phyloP scores from a whole-genome alignment of 2,888 invertebrate genomes.

The Sminthurinus aureus region DNA sequence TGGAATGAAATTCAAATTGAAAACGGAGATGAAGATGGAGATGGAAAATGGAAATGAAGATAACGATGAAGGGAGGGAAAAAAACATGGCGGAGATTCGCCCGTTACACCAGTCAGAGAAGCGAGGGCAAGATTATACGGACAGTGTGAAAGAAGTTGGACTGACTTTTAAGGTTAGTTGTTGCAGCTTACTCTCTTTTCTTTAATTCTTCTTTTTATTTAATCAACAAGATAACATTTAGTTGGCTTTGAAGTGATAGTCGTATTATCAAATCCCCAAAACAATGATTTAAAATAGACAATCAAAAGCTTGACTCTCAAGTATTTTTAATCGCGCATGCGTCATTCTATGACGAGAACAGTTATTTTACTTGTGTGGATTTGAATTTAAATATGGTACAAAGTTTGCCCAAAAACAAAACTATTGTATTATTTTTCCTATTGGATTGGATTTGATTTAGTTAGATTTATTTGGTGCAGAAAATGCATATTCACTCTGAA shows the following conservation, averaged over 20 bases:
- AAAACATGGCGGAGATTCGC: conserved; percentile 9
- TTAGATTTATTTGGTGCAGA: too few relatives aligned
- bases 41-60: background rate
- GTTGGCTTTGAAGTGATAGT: background rate
- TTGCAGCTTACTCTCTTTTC: background rate
- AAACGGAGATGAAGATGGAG: background rate
- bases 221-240: background rate
- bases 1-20: background rate
- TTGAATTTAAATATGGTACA: too few relatives aligned
- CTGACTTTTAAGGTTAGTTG: conserved; percentile 12
- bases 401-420: too few relatives aligned
- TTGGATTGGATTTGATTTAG: too few relatives aligned
- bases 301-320: too few relatives aligned
- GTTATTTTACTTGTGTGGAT: too few relatives aligned
- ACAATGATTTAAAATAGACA: too few relatives aligned
- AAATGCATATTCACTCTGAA: too few relatives aligned
- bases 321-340: too few relatives aligned
- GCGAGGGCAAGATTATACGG: background rate
- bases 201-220: background rate
- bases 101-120: background rate
- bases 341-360: too few relatives aligned
- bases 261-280: too few relatives aligned
- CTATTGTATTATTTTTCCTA: too few relatives aligned
- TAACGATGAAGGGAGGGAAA: background rate
- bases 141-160: background rate